A percentile compares a stretch with the other conserved stretches of the same genome.
These are phyloP conservation scores for Seira musarum DNA, from an alignment of 2,888 invertebrate genomes.

Conservation along the genomic window DNA sequence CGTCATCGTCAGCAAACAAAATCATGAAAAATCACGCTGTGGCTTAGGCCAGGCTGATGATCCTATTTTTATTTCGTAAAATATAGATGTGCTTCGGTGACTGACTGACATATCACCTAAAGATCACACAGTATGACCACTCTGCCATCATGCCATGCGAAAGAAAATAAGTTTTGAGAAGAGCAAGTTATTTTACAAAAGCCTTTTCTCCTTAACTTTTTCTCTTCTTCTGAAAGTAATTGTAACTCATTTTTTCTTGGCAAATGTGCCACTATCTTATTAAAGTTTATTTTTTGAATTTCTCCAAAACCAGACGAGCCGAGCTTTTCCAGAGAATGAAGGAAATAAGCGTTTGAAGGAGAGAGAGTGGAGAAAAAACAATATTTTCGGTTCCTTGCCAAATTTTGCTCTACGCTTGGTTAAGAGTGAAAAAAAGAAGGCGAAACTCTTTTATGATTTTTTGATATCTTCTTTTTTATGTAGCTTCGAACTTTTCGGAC, in stretches of 20 bases:
- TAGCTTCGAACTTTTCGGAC: slow-evolving; percentile 8
- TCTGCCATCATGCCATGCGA: not conserved
- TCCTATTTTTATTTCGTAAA: slow-evolving; percentile 6
- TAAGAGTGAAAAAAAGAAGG: not conserved
- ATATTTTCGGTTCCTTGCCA: slow-evolving; percentile 9
- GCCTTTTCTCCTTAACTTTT: not conserved
- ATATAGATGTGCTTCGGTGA: slow-evolving; percentile 9
- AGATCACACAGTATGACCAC: not conserved
- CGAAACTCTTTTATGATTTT: slow-evolving; percentile 6
- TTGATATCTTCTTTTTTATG: slow-evolving; percentile 2
- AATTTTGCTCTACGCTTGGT: not conserved
- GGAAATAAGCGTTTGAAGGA: not conserved
- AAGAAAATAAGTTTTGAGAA: not conserved
- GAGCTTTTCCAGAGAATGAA: not conserved
- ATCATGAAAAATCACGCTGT: slow-evolving; percentile 8
- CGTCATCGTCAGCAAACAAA: slow-evolving; percentile 15
- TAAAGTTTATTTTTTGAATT: slow-evolving; percentile 9
- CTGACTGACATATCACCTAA: slow-evolving; percentile 15
- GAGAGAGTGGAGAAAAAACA: not conserved
- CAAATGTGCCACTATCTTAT: slow-evolving; percentile 2
- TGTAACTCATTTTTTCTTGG: slow-evolving; percentile 15
- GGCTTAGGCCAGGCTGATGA: not conserved
- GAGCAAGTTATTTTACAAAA: not conserved
- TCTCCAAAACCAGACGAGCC: not conserved
- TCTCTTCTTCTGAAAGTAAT: not conserved